A percentile compares a stretch with the other conserved stretches of the same genome.
Conservation (phyloP, 2,797 vertebrate species). For the Oreonectes daqikongensis region DNA sequence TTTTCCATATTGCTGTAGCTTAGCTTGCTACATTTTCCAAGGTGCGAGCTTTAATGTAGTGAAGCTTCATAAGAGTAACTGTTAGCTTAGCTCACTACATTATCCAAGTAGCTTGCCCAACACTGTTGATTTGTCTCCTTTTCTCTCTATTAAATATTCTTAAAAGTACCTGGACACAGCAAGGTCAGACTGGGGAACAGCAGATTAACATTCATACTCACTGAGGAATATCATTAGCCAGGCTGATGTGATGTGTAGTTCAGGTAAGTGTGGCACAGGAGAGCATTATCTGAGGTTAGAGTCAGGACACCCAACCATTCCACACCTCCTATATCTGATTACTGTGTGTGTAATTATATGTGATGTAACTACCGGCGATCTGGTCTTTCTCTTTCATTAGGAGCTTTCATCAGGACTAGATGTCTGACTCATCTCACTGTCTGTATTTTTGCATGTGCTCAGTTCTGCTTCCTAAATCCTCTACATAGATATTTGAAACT, state of each 20-base stretch:
- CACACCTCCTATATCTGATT: constrained; percentile 39
- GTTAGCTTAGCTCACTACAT: no score
- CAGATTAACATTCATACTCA: constrained; percentile 11
- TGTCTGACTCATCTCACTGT: constrained; percentile 45
- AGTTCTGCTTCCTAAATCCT: constrained; percentile 24
- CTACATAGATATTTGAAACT: background rate
- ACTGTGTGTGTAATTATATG: constrained; percentile 30
- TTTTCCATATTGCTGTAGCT: no score
- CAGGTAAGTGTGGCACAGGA: constrained; percentile 37
- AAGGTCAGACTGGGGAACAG: constrained; percentile 9
- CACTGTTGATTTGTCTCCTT: no score
- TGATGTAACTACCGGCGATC: constrained; percentile 35
- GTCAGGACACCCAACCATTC: constrained; percentile 20
- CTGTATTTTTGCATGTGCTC: constrained; percentile 34
- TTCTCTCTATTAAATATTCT: background rate
- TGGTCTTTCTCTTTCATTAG: constrained; percentile 51
- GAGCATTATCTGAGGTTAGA: constrained; percentile 35
- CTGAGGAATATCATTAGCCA: constrained; percentile 2
- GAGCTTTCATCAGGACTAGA: constrained; percentile 28
- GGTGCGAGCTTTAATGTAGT: no score
- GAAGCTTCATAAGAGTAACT: no score
- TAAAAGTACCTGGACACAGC: constrained; percentile 4
- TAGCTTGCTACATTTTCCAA: no score
- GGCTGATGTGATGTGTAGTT: constrained; percentile 5
- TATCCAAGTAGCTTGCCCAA: no score